A percentile compares a stretch with the other conserved stretches of the same genome.
These are phyloP conservation scores for Podilymbus podiceps DNA, from an alignment of 2,113 vertebrate species.

Conservation along the genomic window DNA sequence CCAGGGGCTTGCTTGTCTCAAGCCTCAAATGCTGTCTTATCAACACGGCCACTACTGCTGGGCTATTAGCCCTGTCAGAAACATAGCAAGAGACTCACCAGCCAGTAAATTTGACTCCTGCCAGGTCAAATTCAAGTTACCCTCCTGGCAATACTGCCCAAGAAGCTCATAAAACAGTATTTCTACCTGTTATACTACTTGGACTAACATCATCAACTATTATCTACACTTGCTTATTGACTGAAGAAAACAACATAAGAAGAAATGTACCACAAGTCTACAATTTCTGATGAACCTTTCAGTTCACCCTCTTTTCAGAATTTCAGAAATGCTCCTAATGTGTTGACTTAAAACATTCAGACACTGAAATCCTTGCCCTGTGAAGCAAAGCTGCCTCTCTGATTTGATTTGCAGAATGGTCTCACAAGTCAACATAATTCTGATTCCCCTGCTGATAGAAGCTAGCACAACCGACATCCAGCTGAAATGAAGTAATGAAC, in stretches of 20 bases:
- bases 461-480: not conserved
- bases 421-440: not conserved
- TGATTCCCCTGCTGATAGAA: not conserved
- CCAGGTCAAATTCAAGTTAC: not conserved
- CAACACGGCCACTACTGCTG: not conserved
- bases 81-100: not conserved
- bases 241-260: not conserved
- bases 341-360: not conserved
- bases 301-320: not conserved
- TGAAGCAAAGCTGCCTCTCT: not conserved
- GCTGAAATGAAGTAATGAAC: not conserved
- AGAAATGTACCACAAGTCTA: not conserved
- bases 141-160: not conserved
- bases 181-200: not conserved
- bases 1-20: not conserved
- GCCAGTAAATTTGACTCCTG: not conserved
- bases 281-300: not conserved
- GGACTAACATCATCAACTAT: not conserved
- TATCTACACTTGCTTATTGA: not conserved
- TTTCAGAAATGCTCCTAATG: not conserved
- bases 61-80: not conserved
- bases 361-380: not conserved
- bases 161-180: not conserved
- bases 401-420: constrained; percentile 12
- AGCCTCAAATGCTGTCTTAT: not conserved